Base-by-base conservation (phyloP, 2,888 invertebrate species). In the Andrena hattorfiana region DNA sequence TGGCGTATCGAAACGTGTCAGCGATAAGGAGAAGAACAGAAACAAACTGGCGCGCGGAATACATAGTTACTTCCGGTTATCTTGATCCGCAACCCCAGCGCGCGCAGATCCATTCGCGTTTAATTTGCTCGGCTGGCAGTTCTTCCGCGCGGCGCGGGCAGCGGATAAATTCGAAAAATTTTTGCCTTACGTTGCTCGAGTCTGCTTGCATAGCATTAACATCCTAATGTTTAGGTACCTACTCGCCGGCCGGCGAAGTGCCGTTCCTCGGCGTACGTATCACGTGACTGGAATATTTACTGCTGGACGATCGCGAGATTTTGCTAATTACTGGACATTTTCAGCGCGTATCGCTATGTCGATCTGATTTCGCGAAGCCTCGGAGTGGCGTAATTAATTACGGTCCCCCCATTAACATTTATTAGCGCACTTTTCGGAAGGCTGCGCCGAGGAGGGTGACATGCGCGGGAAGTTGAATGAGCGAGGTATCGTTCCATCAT, bases 231-330 rank as follows among this genome's bases (percentile, higher is more conserved):
- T 63, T 23, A 42, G 42, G 42, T 5, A 16, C 42, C 42, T 42
- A 7, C 35, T 49, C 23, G 35, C 26, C 32, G 26, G 20, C 64
- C 8, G 42, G 26, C 54, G 30, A 42, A 42, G 35, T n/a, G 42
- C 2, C 60, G 63, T 62, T 28, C 28, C 28, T 49, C 26, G 26
- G 62, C 54, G 42, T 63, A 72, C 66, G 48, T 56, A 64, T 77
- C 69, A 77, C 64, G 77, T 59, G 77, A 67, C 10, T 35, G 26
- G 67, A 69, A 77, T 77, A 77, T 77, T 69, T 79, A 79, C 77
- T 66, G 30, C 69, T n/a, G 2, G n/a, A 48, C 35, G 69, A 77
- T 77, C 77, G 32, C n/a, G 49, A 77, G 77, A 77, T 51, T 70
- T 69, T 49, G 35, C 77, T 79, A 79, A 79, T 79, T 79, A 79